Evolutionary conservation across 2,113 vertebrate species (phyloP), one percentile per base, ranked within the genome.

Genomic region (Naja naja): DNA sequence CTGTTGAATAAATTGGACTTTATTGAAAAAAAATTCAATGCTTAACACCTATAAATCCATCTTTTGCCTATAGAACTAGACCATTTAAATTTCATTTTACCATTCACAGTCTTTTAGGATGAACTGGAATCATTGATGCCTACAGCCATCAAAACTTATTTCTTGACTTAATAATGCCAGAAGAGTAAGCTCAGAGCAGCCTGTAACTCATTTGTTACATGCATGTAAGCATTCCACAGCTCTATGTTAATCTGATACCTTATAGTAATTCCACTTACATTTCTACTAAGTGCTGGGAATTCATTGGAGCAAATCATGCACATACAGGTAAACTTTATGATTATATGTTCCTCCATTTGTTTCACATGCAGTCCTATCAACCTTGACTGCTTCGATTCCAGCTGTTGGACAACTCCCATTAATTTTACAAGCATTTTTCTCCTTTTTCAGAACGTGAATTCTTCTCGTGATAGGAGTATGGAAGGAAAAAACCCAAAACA

Each of bases 381-480:
- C 43, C 85, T 89, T 88, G 91, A 81, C 52, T n/a, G 60, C 34
- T 87, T 94, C n/a, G 7, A 58, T 22, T 91, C 52, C 27, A 69
- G 23, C 93, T 74, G 90, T 47, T 91, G 30, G 95, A 91, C 47
- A 49, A 94, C 14, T 95, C 69, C 27, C 43, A 53, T 91, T 94
- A 95, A 43, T 95, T 89, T 30, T 64, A 88, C 91, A 88, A 39
- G 54, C 47, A 88, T 34, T 94, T 64, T 43, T n/a, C 49, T 86
- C 47, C n/a, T 45, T 43, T 64, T 92, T 87, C 87, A 93, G 52
- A 88, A 93, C 39, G 25, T 53, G 87, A 91, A 49, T 39, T 43
- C 96, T 43, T 96, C 90, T 3, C 64, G 86, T 96, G 95, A 94
- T 90, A 95, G 94, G 97, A 97, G 97, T 23, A 93, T 96, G 92